Evolutionary conservation across 2,888 invertebrate species (phyloP), one percentile per base, ranked within the genome.

Genomic region (Athrips mouffetella): DNA sequence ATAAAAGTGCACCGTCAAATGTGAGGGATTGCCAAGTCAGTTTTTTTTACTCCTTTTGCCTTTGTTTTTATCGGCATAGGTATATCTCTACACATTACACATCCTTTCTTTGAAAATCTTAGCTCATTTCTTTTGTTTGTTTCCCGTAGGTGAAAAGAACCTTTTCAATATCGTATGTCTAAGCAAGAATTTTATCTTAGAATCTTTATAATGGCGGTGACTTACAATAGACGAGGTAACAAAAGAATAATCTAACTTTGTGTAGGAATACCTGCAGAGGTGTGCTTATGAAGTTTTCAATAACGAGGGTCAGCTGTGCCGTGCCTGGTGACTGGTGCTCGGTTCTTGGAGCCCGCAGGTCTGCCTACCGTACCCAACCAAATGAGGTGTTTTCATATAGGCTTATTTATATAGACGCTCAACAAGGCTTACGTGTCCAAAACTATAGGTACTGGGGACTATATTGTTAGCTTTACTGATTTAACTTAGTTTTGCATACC

Each of bases 1-100:
- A 67, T 69, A 67, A 70, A 75, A 76, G 65, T 65, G 64, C 62
- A 62, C 62, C 58, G 53, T 62, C 59, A 63, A 67, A 69, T 55
- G 67, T 60, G 59, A 61, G 53, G 57, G 58, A 65, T 58, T 59
- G 62, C 50, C 49, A 52, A 70, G 58, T 65, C 65, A 64, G 64
- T 54, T 64, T 64, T 60, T 63, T 58, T 54, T 65, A 53, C 62
- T 61, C 52, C 53, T 59, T 62, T 65, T 63, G 13, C 39, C 29
- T 45, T 25, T 33, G 27, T 31, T 45, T 45, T 45, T 44, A 27
- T 42, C 18, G 8, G 8, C 16, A 29, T 4, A 37, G 31, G 25
- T 15, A 13, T 11, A 13, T 20, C 20, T 37, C 30, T 18, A 35
- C 11, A 13, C 13, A 27, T 45, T 45, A 3, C 13, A 33, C 11